Conservation (phyloP, 1,140 invertebrate genomes). For the Orius insidiosus region DNA sequence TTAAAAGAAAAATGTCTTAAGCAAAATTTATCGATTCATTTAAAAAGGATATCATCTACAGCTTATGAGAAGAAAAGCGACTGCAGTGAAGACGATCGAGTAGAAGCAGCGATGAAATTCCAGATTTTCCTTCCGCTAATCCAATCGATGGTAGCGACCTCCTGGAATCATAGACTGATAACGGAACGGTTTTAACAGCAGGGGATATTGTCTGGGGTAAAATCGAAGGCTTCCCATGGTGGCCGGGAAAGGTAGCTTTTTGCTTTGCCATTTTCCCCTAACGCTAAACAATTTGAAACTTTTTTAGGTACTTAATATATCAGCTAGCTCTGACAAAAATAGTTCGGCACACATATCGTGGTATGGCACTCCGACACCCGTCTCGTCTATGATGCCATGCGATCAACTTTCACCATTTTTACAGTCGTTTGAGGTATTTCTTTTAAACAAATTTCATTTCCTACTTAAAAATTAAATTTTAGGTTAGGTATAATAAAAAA, state of each 20-base stretch:
- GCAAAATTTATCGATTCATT: constrained; percentile 55
- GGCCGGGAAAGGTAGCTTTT: constrained; percentile 71
- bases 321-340: constrained; percentile 29
- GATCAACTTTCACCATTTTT: constrained; percentile 67
- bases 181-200: constrained; percentile 43
- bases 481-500: constrained; percentile 66
- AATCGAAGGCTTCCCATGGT: constrained; percentile 78
- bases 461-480: constrained; percentile 21
- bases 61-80: constrained; percentile 29
- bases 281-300: background rate
- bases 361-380: constrained; percentile 58
- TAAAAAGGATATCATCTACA: constrained; percentile 51
- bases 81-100: background rate
- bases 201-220: constrained; percentile 81
- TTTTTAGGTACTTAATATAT: constrained; percentile 38
- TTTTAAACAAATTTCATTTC: constrained; percentile 10
- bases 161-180: constrained; percentile 31
- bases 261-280: no score
- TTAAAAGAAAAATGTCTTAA: constrained; percentile 55
- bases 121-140: constrained; percentile 26
- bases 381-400: constrained; percentile 61
- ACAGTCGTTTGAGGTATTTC: constrained; percentile 72
- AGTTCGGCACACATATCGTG: constrained; percentile 55
- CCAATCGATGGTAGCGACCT: constrained; percentile 8
- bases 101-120: constrained; percentile 14